Evolutionary conservation across 1,140 invertebrate genomes (phyloP), one percentile per base, ranked within the genome.

Genomic region (Metopolophium dirhodum): DNA sequence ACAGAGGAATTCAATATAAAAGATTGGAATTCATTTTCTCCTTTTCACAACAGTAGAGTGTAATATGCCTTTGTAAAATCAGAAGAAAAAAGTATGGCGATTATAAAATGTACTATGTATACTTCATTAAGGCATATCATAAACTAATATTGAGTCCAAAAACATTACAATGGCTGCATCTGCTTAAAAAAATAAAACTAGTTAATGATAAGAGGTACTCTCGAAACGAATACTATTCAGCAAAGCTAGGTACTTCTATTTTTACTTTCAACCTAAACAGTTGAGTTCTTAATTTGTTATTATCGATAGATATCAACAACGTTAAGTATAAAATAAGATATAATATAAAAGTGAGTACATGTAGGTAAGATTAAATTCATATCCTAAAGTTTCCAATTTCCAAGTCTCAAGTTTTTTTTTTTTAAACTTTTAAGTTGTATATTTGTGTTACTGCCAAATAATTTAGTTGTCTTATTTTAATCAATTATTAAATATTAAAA

Each of bases 1-100:
- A 26, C 37, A 35, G 37, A 23, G 35, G 49, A 93, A 92, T 92
- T 82, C 68, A 82, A 57, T 83, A 83, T 83, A 82, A 35, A 37
- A 37, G 68, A 83, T 45, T 68, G 57, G 89, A 68, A 90, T 68
- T 90, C 26, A 45, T 14, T 45, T 90, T 45, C 11, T 45, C 45
- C 22, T 45, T 90, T 45, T 61, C 0, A 61, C 7, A 45, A 61
- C 37, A 61, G 22, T 68, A 18, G 8, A 68, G 18, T 11, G 7
- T 90, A 57, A 89, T 41, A 41, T 57, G 1, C 2, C 8, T 61
- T 90, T 61, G 30, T 68, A 45, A 22, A 23, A 54, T 54, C 61
- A n/a, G 18, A n/a, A 77, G 14, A 77, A 68, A 14, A 77, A 77
- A 14, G n/a, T 35, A 77, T 77, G 14, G n/a, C 18, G 61, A n/a